These are phyloP conservation scores for Noturus placidus DNA, from an alignment of 2,113 vertebrate genomes.

Conservation along the genomic window DNA sequence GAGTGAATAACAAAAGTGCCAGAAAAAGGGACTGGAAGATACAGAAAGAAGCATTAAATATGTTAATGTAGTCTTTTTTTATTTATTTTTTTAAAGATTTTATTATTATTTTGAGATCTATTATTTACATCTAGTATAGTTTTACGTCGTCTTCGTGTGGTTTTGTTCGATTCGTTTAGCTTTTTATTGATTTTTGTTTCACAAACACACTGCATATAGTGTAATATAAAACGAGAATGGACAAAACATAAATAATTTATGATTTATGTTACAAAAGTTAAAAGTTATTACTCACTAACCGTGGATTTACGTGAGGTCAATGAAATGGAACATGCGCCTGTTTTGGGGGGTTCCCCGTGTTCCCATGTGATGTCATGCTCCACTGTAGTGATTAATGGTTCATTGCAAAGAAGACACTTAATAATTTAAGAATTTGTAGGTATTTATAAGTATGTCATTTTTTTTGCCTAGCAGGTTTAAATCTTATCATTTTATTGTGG, in stretches of 20 bases:
- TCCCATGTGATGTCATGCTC: too few species aligned
- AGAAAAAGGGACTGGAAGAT: not conserved
- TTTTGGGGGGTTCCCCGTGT: too few species aligned
- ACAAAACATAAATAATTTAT: not conserved
- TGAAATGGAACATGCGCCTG: too few species aligned
- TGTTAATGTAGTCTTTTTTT: not conserved
- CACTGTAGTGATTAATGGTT: too few species aligned
- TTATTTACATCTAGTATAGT: not conserved
- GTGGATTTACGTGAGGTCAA: not conserved
- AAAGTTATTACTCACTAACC: not conserved
- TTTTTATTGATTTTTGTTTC: not conserved
- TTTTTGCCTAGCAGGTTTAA: too few species aligned
- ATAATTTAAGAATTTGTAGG: too few species aligned
- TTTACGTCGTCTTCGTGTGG: not conserved
- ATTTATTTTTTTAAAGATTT: too few species aligned
- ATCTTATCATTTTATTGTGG: too few species aligned
- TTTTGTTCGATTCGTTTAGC: not conserved
- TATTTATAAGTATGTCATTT: too few species aligned
- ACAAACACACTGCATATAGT: not conserved
- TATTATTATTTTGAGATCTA: not conserved
- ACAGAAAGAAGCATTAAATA: conserved; percentile 21
- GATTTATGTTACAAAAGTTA: not conserved
- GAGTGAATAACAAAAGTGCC: not conserved
- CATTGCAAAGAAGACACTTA: too few species aligned
- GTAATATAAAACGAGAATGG: not conserved